phyloP scores from a whole-genome alignment of 2,113 vertebrate genomes.

The Psittacula cyanocephala region DNA sequence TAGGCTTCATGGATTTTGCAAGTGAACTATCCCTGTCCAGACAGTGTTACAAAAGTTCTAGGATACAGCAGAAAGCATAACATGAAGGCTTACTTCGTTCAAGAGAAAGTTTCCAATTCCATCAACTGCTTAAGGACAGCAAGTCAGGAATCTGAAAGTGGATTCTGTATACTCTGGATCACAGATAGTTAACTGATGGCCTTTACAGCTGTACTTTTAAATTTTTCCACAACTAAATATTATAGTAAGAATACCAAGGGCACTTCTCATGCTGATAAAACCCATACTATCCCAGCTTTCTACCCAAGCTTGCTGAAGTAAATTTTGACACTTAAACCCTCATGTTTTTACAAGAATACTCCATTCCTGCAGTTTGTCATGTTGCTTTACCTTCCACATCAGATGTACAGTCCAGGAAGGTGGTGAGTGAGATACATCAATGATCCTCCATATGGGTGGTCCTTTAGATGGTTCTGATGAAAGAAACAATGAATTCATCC shows the following conservation, averaged over 20 bases:
- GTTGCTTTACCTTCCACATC: slow-evolving; percentile 85
- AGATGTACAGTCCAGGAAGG: slow-evolving; percentile 68
- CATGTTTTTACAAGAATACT: background rate
- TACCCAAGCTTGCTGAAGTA: background rate
- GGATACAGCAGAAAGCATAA: background rate
- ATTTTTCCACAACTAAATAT: background rate
- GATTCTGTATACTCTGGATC: background rate
- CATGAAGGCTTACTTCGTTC: background rate
- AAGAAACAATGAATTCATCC: background rate
- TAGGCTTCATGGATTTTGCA: background rate
- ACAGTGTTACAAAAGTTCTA: background rate
- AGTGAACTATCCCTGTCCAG: background rate
- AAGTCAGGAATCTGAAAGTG: background rate
- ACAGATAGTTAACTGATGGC: background rate
- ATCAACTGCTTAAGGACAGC: background rate
- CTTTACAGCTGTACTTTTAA: background rate
- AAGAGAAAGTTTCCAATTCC: background rate
- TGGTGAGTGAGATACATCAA: background rate
- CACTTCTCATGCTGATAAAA: background rate
- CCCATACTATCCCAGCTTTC: background rate
- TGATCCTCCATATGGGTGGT: slow-evolving; percentile 84
- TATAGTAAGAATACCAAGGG: background rate
- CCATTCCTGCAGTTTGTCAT: background rate
- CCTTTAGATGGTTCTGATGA: slow-evolving; percentile 79
- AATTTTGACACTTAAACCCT: background rate